These are phyloP conservation scores for Triplophysa tibetana DNA, from an alignment of 2,113 vertebrate species.

Conservation along the genomic window DNA sequence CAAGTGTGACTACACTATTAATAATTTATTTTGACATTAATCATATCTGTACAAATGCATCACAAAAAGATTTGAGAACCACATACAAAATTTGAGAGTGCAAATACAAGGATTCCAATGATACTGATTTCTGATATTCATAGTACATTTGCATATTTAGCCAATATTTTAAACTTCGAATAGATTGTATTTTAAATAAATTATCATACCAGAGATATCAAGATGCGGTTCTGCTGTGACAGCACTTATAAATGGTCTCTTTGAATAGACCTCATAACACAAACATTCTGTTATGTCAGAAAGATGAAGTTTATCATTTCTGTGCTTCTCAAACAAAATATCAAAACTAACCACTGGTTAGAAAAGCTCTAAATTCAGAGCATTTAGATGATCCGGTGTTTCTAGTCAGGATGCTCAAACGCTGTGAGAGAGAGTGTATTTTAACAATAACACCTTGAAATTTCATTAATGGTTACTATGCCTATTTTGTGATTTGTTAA, in stretches of 20 bases:
- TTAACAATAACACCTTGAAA: too few species aligned
- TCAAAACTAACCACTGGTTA: too few species aligned
- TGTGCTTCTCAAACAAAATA: too few species aligned
- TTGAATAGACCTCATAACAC: not conserved
- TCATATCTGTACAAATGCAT: not conserved
- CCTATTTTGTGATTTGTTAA: not conserved
- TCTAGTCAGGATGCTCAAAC: too few species aligned
- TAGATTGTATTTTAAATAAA: slow-evolving; percentile 38
- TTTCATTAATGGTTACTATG: not conserved
- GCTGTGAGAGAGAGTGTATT: too few species aligned
- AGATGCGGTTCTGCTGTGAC: not conserved
- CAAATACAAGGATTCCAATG: not conserved
- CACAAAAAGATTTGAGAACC: not conserved
- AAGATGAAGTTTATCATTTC: too few species aligned
- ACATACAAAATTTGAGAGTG: slow-evolving; percentile 6
- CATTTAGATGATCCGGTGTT: too few species aligned
- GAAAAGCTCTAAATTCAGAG: too few species aligned
- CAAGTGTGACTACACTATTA: slow-evolving; percentile 6
- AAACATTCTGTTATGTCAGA: not conserved
- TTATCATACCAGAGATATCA: slow-evolving; percentile 22
- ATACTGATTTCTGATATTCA: not conserved
- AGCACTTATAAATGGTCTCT: not conserved
- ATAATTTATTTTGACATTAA: slow-evolving; percentile 15
- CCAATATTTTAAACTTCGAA: slow-evolving; percentile 62
- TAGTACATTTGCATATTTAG: slow-evolving; percentile 23